Evolutionary conservation across 1,140 invertebrate species (phyloP).

Genomic region (Drosophila pseudoobscura): DNA sequence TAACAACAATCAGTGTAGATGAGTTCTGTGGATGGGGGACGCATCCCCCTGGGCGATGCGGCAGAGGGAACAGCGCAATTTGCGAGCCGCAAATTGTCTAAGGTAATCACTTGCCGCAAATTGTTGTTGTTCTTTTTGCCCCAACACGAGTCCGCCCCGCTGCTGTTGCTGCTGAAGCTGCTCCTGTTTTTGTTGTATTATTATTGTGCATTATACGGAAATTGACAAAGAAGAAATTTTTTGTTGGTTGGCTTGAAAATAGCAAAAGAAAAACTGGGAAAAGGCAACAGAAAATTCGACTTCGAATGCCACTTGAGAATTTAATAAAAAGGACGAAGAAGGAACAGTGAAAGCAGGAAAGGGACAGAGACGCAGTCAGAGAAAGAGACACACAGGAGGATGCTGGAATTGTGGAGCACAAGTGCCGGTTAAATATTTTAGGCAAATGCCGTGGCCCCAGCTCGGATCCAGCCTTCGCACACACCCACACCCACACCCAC

Average conservation of each 20-base stretch:
- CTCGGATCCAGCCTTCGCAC: background rate
- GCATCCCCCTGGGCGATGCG: constrained; percentile 66
- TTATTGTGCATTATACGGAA: constrained; percentile 80
- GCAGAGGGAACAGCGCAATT: constrained; percentile 62
- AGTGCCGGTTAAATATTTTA: constrained; percentile 81
- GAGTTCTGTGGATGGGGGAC: constrained; percentile 1
- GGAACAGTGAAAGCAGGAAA: constrained; percentile 5
- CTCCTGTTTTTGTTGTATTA: constrained; percentile 49
- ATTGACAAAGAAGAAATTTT: constrained; percentile 72
- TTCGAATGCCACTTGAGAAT: constrained; percentile 78
- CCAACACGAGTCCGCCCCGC: background rate
- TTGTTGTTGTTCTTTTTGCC: constrained; percentile 63
- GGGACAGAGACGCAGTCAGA: background rate
- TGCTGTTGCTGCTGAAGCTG: background rate
- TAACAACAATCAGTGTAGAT: constrained; percentile 29
- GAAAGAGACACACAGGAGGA: constrained; percentile 22
- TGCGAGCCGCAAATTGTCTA: constrained; percentile 76
- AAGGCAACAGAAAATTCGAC: constrained; percentile 54
- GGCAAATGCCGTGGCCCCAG: constrained; percentile 53
- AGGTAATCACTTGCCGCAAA: constrained; percentile 79
- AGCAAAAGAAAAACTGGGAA: constrained; percentile 44
- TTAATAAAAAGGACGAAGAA: constrained; percentile 69
- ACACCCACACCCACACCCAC: background rate
- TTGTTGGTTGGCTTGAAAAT: constrained; percentile 62
- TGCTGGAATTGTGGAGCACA: constrained; percentile 74